These are phyloP conservation scores for Acanthornis magna DNA, from an alignment of 2,797 vertebrate genomes.

Conservation along the genomic window DNA sequence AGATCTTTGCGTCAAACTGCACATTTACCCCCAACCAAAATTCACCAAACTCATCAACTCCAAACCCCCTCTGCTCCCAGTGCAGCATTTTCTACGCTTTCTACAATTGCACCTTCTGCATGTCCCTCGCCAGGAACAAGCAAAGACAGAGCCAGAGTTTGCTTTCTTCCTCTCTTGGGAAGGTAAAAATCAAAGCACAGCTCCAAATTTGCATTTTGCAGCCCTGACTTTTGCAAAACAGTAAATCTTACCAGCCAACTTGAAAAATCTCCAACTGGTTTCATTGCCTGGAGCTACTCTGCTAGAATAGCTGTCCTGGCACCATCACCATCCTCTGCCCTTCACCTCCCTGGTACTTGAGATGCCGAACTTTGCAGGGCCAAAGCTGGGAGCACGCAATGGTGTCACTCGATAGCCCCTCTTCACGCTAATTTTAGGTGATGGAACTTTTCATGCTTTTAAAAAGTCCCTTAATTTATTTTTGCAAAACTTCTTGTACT, in stretches of 20 bases:
- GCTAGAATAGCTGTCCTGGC: constrained; percentile 38
- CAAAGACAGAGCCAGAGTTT: neutral
- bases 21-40: neutral
- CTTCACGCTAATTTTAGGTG: constrained; percentile 12
- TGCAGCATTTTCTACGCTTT: neutral
- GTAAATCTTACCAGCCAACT: neutral
- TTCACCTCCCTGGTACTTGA: neutral
- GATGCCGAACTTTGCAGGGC: neutral
- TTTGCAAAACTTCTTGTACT: neutral
- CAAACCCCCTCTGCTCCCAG: neutral
- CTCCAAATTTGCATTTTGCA: constrained; percentile 19
- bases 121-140: neutral
- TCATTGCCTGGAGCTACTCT: neutral
- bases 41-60: neutral
- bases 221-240: constrained; percentile 1
- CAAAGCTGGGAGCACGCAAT: neutral
- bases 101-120: fast-evolving
- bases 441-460: neutral
- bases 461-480: neutral
- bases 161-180: neutral
- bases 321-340: constrained; percentile 14
- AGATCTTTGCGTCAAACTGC: neutral
- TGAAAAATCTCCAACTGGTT: constrained; percentile 30
- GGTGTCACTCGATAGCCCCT: neutral
- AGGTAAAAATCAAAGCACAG: neutral